These are phyloP conservation scores for Urocolius indicus DNA, from an alignment of 2,113 vertebrate species.

Conservation along the genomic window DNA sequence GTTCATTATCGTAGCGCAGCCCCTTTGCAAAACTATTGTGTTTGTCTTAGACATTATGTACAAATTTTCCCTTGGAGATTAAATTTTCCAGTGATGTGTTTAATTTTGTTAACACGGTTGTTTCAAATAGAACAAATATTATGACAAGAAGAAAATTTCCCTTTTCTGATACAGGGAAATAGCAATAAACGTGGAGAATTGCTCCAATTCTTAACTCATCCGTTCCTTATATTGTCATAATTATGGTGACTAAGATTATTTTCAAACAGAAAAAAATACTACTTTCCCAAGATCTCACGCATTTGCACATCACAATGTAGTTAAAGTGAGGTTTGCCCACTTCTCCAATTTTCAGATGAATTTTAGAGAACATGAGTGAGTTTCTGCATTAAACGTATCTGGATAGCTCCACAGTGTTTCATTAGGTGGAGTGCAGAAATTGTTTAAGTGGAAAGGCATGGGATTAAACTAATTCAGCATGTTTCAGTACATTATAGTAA, in stretches of 20 bases:
- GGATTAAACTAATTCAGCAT: neutral
- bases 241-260: conserved; percentile 37
- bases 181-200: conserved; percentile 38
- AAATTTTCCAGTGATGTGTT: conserved; percentile 78
- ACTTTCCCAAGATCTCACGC: neutral
- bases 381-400: neutral
- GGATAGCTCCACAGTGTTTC: neutral
- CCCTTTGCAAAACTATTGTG: conserved; percentile 73
- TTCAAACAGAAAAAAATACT: neutral
- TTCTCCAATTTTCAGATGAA: neutral
- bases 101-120: conserved; percentile 75
- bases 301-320: neutral
- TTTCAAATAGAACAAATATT: conserved; percentile 77
- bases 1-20: conserved; percentile 76
- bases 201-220: conserved; percentile 14
- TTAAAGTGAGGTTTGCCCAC: neutral
- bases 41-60: conserved; percentile 70
- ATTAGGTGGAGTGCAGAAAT: neutral
- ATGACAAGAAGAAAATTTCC: conserved; percentile 73
- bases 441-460: conserved; percentile 4
- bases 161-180: conserved; percentile 60
- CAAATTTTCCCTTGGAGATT: conserved; percentile 79
- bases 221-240: conserved; percentile 35
- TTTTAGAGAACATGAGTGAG: neutral
- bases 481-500: neutral